Evolutionary conservation across 2,888 invertebrate species (phyloP), one percentile per base, ranked within the genome.

Genomic region (Vandiemenella viatica): DNA sequence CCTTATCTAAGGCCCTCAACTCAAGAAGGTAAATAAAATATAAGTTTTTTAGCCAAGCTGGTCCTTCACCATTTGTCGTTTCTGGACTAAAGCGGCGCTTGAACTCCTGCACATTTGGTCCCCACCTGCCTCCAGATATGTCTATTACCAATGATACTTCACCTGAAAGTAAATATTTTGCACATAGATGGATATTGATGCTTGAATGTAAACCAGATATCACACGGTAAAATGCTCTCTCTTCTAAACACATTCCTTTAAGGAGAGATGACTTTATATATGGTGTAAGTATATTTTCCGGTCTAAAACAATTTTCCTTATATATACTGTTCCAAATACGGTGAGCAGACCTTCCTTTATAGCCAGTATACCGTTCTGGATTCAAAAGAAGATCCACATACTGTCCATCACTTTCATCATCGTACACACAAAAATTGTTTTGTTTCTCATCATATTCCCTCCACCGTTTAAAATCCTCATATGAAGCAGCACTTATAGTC

Each of bases 311-410:
- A 66, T 99, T 99, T 68, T 99, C 98, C 69, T 89, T 79, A 62
- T 99, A 99, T 60, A 99, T 97, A 58, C 85, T 86, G 54, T 83
- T 78, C 98, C 98, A 99, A 54, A 99, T 89, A 57, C 92, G 77
- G 60, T 90, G 88, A 0, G 98, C 93, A 4, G 93, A 92, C 38
- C 80, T 75, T 0, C 98, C 98, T 62, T 82, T 84, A 63, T 98
- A 98, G 1, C 97, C 97, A 0, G 98, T 99, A 65, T 86, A 99
- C 52, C 96, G 73, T 69, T 99, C 98, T 13, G 97, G 98, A 70
- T 99, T 99, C 20, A 93, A 68, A 43, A 87, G 73, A 48, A 99
- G 72, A 67, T 99, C 96, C 1, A 98, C 92, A 71, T 96, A 98
- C 64, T 93, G 87, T 7, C 86, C 81, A 50, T 83, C 81, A 4